These are phyloP conservation scores for Bucco capensis DNA, from an alignment of 2,113 vertebrate genomes.

Conservation along the genomic window DNA sequence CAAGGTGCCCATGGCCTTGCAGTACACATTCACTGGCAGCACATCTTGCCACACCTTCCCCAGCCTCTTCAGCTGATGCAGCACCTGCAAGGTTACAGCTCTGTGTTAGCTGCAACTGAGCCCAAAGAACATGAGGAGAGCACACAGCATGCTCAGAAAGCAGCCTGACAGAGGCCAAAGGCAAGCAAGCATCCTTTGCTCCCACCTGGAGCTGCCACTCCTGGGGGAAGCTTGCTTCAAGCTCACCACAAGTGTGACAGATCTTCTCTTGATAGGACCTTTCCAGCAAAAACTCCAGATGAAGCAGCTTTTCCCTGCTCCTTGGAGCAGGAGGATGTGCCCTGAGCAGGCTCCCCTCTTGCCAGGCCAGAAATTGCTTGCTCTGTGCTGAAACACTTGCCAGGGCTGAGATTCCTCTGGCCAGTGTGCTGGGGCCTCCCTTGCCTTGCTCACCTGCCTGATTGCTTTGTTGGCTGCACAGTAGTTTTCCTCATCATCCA, in stretches of 20 bases:
- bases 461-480: conserved; percentile 88
- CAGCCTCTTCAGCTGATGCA: conserved; percentile 90
- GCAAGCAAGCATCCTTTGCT: no score
- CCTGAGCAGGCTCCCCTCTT: not conserved
- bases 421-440: no score
- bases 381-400: not conserved
- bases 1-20: conserved; percentile 91
- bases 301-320: not conserved
- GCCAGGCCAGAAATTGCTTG: fast-evolving
- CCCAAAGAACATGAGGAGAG: no score
- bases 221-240: no score
- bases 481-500: conserved; percentile 92
- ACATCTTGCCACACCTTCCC: conserved; percentile 95
- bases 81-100: conserved; percentile 74
- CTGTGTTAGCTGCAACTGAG: not conserved
- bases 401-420: not conserved
- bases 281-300: no score
- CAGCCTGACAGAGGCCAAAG: not conserved
- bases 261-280: no score
- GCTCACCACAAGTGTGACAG: no score
- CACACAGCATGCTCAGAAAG: no score
- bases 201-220: no score
- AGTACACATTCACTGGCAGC: conserved; percentile 88
- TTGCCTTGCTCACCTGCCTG: conserved; percentile 74
- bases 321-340: not conserved